Evolutionary conservation across 2,888 invertebrate genomes (phyloP).

Genomic region (Pandemis cinnamomeana): DNA sequence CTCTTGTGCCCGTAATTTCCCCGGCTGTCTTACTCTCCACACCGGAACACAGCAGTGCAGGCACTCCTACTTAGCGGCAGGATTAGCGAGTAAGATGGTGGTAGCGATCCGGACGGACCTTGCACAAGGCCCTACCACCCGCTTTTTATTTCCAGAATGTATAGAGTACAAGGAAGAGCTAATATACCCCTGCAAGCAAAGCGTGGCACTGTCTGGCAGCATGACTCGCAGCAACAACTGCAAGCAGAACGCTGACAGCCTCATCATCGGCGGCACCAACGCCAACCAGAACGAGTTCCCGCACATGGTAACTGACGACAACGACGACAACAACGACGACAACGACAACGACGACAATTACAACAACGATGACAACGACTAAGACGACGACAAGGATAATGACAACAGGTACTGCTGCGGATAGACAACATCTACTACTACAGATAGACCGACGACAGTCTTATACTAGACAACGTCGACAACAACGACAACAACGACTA

Average conservation of each 20-base stretch:
- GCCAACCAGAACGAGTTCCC: not conserved
- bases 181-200: slow-evolving; percentile 40
- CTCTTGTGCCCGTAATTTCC: too few relatives aligned
- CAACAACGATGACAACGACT: not conserved
- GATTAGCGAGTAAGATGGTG: too few relatives aligned
- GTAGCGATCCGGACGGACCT: too few relatives aligned
- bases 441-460: slow-evolving; percentile 30
- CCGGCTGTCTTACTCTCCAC: too few relatives aligned
- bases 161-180: slow-evolving; percentile 40
- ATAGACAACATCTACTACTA: slow-evolving; percentile 23
- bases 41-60: too few relatives aligned
- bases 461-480: too few relatives aligned
- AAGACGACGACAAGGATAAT: too few relatives aligned
- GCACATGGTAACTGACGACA: too few relatives aligned
- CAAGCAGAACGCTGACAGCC: slow-evolving; percentile 32
- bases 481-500: too few relatives aligned
- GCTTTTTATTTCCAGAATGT: slow-evolving; percentile 40
- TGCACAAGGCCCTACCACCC: too few relatives aligned
- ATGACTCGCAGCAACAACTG: slow-evolving; percentile 29
- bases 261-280: slow-evolving; percentile 41
- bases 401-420: not conserved
- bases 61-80: too few relatives aligned
- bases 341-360: slow-evolving; percentile 39
- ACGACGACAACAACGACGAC: not conserved
- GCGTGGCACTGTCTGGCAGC: slow-evolving; percentile 8